Evolutionary conservation across 2,888 invertebrate species (phyloP).

Genomic region (Atethmia centrago): DNA sequence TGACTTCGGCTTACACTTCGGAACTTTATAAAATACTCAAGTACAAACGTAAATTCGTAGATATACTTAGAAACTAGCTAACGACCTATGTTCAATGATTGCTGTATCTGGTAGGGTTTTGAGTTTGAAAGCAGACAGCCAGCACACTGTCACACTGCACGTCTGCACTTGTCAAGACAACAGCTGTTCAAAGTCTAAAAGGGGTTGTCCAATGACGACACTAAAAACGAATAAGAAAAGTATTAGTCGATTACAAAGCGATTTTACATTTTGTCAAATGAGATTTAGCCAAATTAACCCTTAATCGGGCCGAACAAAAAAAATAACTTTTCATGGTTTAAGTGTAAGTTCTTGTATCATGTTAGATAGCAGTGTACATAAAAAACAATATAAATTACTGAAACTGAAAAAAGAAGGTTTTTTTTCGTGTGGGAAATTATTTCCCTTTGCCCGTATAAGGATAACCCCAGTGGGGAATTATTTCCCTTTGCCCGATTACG

Average conservation of each 20-base stretch:
- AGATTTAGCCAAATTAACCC: background rate
- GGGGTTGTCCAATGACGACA: conserved; percentile 6
- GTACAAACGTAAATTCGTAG: conserved; percentile 31
- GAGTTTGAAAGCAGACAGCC: conserved; percentile 16
- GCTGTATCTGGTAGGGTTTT: conserved; percentile 1
- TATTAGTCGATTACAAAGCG: conserved; percentile 16
- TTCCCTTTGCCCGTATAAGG: no score
- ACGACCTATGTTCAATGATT: background rate
- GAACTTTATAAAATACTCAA: conserved; percentile 27
- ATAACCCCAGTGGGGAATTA: no score
- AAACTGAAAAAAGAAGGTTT: no score
- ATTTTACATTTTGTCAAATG: no score
- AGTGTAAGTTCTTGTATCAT: no score
- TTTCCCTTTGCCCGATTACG: no score
- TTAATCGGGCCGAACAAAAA: no score
- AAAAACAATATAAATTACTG: no score
- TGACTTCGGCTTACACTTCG: conserved; percentile 1
- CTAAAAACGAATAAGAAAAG: background rate
- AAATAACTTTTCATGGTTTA: no score
- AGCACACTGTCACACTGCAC: no score
- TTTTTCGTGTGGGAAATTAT: no score
- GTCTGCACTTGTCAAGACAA: conserved; percentile 19
- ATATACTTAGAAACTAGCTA: background rate
- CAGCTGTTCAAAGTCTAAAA: conserved; percentile 47
- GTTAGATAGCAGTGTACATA: no score